phyloP scores from a whole-genome alignment of 2,888 invertebrate species.

The Nomada ruficornis region DNA sequence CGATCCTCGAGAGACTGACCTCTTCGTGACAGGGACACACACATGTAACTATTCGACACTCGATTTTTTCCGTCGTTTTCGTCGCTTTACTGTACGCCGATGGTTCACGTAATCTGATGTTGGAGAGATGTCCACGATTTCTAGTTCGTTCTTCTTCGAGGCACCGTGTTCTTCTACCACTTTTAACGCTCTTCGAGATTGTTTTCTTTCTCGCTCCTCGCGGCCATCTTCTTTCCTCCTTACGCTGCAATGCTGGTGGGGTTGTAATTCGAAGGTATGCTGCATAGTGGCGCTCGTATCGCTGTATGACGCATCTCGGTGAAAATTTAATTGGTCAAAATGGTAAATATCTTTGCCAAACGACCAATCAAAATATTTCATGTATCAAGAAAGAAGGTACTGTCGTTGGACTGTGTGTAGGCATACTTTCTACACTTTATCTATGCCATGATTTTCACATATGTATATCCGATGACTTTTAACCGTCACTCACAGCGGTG shows the following conservation, averaged over 20 bases:
- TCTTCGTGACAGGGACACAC: slow-evolving; percentile 53
- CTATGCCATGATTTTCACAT: slow-evolving; percentile 10
- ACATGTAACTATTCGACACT: slow-evolving; percentile 57
- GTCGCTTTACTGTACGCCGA: background rate
- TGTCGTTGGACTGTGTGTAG: background rate
- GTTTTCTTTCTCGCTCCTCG: slow-evolving; percentile 59
- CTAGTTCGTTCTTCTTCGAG: slow-evolving; percentile 53
- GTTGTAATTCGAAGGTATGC: slow-evolving; percentile 15
- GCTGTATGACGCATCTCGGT: slow-evolving; percentile 33
- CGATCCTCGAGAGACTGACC: slow-evolving; percentile 58
- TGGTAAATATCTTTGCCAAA: background rate
- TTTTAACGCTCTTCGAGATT: slow-evolving; percentile 56
- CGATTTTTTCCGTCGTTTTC: slow-evolving; percentile 40
- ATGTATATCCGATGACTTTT: background rate
- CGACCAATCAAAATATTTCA: slow-evolving; percentile 7
- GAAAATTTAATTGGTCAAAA: slow-evolving; percentile 26
- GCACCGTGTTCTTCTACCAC: slow-evolving; percentile 58
- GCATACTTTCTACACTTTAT: background rate
- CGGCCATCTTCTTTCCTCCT: slow-evolving; percentile 58
- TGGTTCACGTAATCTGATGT: slow-evolving; percentile 19
- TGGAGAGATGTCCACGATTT: slow-evolving; percentile 31
- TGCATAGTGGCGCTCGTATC: slow-evolving; percentile 26
- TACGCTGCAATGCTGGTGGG: slow-evolving; percentile 33
- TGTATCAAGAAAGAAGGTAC: background rate
- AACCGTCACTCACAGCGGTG: slow-evolving; percentile 11